These are phyloP conservation scores for Drosophila buzzatii DNA, from an alignment of 2,888 invertebrate species.

Conservation along the genomic window DNA sequence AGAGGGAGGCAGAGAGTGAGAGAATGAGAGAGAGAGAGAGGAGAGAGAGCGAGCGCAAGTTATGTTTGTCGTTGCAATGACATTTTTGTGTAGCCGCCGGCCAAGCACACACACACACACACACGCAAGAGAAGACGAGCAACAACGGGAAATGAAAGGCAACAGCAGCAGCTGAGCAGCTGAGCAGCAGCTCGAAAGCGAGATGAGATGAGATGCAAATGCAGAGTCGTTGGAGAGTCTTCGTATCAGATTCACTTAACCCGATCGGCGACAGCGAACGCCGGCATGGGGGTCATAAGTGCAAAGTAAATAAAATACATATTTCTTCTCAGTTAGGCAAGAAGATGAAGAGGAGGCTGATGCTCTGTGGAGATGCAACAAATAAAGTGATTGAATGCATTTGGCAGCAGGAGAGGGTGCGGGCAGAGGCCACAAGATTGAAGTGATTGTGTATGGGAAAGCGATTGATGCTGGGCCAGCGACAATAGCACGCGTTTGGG, in stretches of 20 bases:
- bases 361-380: slow-evolving; percentile 47
- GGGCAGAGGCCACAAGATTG: slow-evolving; percentile 2
- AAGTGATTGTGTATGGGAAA: slow-evolving; percentile 30
- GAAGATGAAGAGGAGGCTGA: slow-evolving; percentile 1
- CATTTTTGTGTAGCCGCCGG: slow-evolving; percentile 50
- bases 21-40: neutral
- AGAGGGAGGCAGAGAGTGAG: neutral
- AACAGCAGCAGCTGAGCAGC: slow-evolving; percentile 4
- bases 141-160: slow-evolving; percentile 61
- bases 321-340: slow-evolving; percentile 65
- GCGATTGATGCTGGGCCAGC: slow-evolving; percentile 27
- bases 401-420: slow-evolving; percentile 34
- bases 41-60: neutral
- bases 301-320: slow-evolving; percentile 76
- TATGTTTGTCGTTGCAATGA: slow-evolving; percentile 59
- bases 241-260: slow-evolving; percentile 78
- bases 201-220: slow-evolving; percentile 54
- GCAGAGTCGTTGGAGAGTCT: slow-evolving; percentile 27
- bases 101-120: slow-evolving; percentile 34
- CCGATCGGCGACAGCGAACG: slow-evolving; percentile 63
- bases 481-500: slow-evolving; percentile 76
- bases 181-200: slow-evolving; percentile 6
- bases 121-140: slow-evolving; percentile 23
- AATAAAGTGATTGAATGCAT: slow-evolving; percentile 79
- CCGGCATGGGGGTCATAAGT: slow-evolving; percentile 76